These are phyloP conservation scores for Coendou prehensilis DNA, from an alignment of 2,797 vertebrate genomes.

Conservation along the genomic window DNA sequence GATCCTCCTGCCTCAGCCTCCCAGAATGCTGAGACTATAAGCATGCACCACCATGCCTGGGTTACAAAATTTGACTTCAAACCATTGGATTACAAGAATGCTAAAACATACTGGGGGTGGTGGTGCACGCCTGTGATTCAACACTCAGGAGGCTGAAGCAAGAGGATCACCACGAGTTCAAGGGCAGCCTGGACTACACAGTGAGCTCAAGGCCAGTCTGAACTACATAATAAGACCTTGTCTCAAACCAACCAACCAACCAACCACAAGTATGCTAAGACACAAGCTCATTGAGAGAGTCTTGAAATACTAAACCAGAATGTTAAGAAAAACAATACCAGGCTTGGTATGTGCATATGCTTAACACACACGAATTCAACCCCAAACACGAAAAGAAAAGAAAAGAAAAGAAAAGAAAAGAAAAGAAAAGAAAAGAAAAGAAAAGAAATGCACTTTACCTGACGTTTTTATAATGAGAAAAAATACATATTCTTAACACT, in stretches of 20 bases:
- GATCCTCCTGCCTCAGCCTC: not conserved
- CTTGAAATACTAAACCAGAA: slow-evolving; percentile 46
- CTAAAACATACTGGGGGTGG: not conserved
- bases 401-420: not conserved
- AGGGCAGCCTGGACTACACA: not conserved
- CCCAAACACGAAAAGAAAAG: not conserved
- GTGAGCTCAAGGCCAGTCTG: not conserved
- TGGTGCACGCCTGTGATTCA: not conserved
- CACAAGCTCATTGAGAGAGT: not conserved
- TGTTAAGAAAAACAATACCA: slow-evolving; percentile 6
- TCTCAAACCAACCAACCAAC: not conserved
- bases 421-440: no score
- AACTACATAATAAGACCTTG: not conserved
- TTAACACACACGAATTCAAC: not conserved
- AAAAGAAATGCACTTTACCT: not conserved
- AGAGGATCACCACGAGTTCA: not conserved
- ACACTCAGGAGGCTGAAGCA: not conserved
- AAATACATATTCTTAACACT: not conserved
- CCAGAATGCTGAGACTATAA: not conserved
- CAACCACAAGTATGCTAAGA: slow-evolving; percentile 8
- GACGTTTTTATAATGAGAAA: slow-evolving; percentile 8
- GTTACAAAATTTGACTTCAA: slow-evolving; percentile 43
- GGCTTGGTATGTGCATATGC: not conserved
- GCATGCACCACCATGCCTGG: not conserved
- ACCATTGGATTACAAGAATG: slow-evolving; percentile 8